A percentile compares a stretch with the other conserved stretches of the same genome.
Evolutionary conservation across 2,113 vertebrate species (phyloP).

Genomic region (Gallinago paraguaiae): DNA sequence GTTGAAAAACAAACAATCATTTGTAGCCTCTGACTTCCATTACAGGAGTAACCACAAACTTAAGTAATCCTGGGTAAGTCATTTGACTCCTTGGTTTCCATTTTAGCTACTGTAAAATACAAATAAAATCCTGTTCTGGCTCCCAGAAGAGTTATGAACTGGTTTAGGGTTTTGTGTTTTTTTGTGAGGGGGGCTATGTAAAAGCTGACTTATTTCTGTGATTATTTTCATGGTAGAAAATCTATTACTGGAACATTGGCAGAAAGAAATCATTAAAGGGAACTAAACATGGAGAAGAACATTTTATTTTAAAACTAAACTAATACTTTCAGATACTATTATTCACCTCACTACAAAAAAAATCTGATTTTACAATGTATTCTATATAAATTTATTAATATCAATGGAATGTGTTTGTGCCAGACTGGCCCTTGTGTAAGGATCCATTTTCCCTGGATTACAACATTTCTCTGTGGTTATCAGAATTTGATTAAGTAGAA

Average conservation of each 20-base stretch:
- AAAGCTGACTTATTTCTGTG: not conserved
- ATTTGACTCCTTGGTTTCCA: not conserved
- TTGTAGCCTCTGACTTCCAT: not conserved
- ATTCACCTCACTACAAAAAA: not conserved
- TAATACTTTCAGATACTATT: not conserved
- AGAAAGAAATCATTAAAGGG: not conserved
- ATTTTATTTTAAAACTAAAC: not conserved
- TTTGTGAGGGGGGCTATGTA: not conserved
- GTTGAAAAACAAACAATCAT: not conserved
- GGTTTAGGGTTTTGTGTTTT: not conserved
- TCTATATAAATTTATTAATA: not conserved
- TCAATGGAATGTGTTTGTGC: not conserved
- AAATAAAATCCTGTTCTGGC: not conserved
- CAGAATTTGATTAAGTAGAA: not conserved
- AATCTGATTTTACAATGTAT: not conserved
- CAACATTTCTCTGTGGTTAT: not conserved
- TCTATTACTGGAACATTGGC: not conserved
- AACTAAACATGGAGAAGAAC: not conserved
- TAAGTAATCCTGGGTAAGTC: fast-evolving
- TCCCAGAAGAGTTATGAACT: not conserved
- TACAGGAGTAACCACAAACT: not conserved
- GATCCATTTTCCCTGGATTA: not conserved
- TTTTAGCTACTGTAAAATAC: not conserved
- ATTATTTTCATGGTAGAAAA: not conserved
- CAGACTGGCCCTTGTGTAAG: not conserved